These are phyloP conservation scores for Harpalus rubripes DNA, from an alignment of 2,888 invertebrate genomes.

Conservation along the genomic window DNA sequence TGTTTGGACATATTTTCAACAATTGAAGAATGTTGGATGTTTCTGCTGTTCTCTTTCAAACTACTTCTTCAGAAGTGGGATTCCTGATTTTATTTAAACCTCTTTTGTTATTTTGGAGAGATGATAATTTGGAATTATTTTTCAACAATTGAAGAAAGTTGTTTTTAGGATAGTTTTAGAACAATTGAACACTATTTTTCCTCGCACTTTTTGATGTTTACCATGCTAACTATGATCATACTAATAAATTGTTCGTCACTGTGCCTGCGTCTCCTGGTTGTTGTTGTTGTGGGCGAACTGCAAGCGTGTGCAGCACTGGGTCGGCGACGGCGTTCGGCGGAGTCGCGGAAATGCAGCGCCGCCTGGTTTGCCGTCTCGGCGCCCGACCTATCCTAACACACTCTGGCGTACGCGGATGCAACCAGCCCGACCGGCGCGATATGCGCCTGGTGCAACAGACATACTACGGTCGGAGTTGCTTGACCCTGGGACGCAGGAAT, in stretches of 20 bases:
- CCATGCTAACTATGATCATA: no score
- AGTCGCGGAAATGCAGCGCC: constrained; percentile 74
- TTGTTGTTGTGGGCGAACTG: constrained; percentile 46
- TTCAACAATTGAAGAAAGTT: no score
- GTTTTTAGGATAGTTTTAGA: no score
- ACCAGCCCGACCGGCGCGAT: constrained; percentile 66
- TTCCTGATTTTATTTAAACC: no score
- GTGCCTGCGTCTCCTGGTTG: constrained; percentile 6
- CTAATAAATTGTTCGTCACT: neutral
- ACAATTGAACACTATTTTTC: no score
- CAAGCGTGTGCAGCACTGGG: constrained; percentile 57
- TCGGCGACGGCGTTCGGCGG: constrained; percentile 70
- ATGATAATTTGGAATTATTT: no score
- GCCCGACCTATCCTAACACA: constrained; percentile 78
- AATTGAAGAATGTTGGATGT: no score
- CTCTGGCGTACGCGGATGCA: constrained; percentile 76
- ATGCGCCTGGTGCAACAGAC: constrained; percentile 57
- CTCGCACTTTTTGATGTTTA: no score
- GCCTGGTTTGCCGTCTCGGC: constrained; percentile 74
- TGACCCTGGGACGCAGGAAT: neutral
- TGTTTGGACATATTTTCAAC: no score
- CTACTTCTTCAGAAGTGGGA: no score
- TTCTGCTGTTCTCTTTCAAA: no score
- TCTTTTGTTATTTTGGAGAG: no score
- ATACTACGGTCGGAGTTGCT: constrained; percentile 44